Evolutionary conservation across 2,888 invertebrate species (phyloP), one percentile per base, ranked within the genome.

Genomic region (Drosophila prostipennis): DNA sequence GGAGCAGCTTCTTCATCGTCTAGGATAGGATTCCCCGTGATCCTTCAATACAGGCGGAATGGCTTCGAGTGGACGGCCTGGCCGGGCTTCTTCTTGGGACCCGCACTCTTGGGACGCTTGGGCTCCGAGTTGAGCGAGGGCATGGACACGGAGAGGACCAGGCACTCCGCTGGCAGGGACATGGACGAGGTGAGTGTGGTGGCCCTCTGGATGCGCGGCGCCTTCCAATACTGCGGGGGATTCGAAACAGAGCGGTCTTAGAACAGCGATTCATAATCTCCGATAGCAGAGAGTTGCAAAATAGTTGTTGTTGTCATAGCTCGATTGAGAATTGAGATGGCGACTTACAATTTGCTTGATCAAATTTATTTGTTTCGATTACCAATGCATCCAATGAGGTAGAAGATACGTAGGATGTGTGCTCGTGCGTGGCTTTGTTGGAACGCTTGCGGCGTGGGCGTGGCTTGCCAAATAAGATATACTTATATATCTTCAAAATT

Each of bases 131-230:
- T 91, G n/a, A 91, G 77, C n/a, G 92, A 92, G 58, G 92, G 92
- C 89, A 91, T 91, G 36, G 92, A 92, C 4, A 92, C 91, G 11
- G 92, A 92, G 32, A 92, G 70, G n/a, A 92, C 92, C 53, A 92
- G 86, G 72, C 92, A 92, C 75, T 92, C 92, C 39, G 92, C 91
- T 57, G 92, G 92, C 78, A 92, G 85, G 55, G 92, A 92, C 91
- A 92, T 92, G 64, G 92, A 92, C 64, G 92, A 90, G 69, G 92
- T 91, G 59, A 92, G 72, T 26, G 92, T 92, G 64, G 92, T 91
- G 70, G 92, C 90, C 67, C 92, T 83, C 72, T 91, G 90, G 57
- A 92, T 90, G 70, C 91, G 91, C 11, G 91, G 90, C 40, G 91
- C 90, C 72, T 90, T 91, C 91, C 91, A 92, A 79, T 89, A 90